These are phyloP conservation scores for Synergus japonicus DNA, from an alignment of 2,888 invertebrate genomes.

Conservation along the genomic window DNA sequence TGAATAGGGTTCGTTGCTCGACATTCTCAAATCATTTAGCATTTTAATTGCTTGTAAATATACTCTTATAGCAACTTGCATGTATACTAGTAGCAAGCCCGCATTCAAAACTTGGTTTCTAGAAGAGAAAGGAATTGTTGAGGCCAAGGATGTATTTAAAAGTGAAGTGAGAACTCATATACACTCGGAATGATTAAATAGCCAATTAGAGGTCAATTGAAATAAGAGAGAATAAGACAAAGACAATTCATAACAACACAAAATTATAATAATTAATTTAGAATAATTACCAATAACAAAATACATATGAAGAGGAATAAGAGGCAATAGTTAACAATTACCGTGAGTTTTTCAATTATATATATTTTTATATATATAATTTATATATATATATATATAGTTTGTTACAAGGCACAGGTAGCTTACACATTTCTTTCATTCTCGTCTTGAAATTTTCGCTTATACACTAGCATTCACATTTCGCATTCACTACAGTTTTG, in stretches of 20 bases:
- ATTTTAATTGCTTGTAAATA: not conserved
- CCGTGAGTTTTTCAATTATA: conserved; percentile 65
- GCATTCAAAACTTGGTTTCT: not conserved
- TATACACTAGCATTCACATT: conserved; percentile 52
- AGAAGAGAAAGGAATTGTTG: conserved; percentile 17
- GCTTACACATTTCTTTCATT: conserved; percentile 73
- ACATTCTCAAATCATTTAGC: conserved; percentile 54
- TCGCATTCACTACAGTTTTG: conserved; percentile 69
- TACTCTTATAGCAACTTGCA: not conserved
- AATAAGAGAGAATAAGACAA: not conserved
- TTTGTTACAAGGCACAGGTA: conserved; percentile 78
- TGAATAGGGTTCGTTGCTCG: conserved; percentile 56
- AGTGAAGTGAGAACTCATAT: not conserved
- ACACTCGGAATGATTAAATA: not conserved
- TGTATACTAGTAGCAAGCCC: not conserved
- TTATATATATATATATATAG: conserved; percentile 70
- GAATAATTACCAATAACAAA: not conserved
- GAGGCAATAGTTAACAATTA: conserved; percentile 51
- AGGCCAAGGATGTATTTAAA: conserved; percentile 4
- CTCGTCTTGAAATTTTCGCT: conserved; percentile 53
- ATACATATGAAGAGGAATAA: conserved; percentile 15
- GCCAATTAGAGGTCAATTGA: not conserved
- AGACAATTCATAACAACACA: not conserved
- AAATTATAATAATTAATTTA: not conserved
- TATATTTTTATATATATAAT: conserved; percentile 58